phyloP scores from a whole-genome alignment of 1,140 invertebrate species.

The Heliconius nattereri region DNA sequence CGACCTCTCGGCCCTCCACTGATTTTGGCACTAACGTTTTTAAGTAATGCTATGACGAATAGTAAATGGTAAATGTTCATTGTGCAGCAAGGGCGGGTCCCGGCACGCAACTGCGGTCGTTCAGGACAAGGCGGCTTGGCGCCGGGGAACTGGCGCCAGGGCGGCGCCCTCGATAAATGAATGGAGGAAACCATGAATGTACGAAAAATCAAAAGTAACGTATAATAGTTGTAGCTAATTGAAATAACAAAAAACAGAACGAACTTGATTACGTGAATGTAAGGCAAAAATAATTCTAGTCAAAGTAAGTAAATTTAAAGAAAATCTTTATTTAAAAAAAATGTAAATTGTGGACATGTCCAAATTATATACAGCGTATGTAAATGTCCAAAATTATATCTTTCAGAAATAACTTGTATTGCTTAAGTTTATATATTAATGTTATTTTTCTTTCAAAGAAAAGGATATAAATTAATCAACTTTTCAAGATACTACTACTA shows the following conservation, averaged over 20 bases:
- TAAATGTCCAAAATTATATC: too few species aligned
- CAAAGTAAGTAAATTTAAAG: too few species aligned
- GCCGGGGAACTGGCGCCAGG: constrained; percentile 60
- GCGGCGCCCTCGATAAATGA: constrained; percentile 55
- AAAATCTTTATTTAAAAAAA: too few species aligned
- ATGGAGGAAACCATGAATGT: constrained; percentile 37
- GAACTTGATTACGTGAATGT: too few species aligned
- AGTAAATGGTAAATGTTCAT: constrained; percentile 52
- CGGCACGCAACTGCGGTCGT: constrained; percentile 63
- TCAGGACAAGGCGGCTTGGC: constrained; percentile 58
- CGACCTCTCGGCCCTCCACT: constrained; percentile 59
- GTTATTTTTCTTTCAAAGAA: too few species aligned
- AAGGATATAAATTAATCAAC: neutral
- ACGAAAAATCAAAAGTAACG: constrained; percentile 7
- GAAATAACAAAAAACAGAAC: neutral
- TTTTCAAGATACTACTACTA: neutral
- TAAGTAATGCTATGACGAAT: constrained; percentile 41
- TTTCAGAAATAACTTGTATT: too few species aligned
- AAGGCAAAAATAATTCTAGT: too few species aligned
- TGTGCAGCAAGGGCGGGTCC: constrained; percentile 62
- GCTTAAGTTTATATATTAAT: too few species aligned
- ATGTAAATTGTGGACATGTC: too few species aligned
- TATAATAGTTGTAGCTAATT: constrained; percentile 12
- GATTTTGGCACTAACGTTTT: constrained; percentile 54
- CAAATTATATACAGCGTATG: too few species aligned